Base-by-base conservation (phyloP, 2,888 invertebrate species). In the Philonicus albiceps region DNA sequence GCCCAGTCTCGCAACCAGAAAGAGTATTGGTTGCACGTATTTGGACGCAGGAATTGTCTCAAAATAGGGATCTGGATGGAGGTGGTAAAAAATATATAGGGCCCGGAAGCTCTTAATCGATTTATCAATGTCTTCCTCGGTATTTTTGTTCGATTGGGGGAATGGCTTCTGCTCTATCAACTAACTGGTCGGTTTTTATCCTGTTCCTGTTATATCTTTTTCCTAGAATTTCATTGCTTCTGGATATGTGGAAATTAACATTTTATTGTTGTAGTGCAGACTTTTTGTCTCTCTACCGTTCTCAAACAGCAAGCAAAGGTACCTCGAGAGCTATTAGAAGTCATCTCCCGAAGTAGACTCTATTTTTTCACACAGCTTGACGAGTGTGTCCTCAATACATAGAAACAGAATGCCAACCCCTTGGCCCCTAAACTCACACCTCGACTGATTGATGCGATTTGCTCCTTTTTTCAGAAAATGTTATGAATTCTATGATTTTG, bases 381-480 rank as follows among this genome's bases (percentile, higher is more conserved):
- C 84, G 84, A 73, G 84, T 73, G 84, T 84, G 84, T 73, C 84
- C n/a, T n/a, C 84, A 84, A 84, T 84, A 73, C 84, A 40, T 84
- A 73, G 73, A 49, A 72, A 84, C 73, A 72, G 55, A 40, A 73
- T 73, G 11, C 27, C 31, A 73, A 16, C 22, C 40, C 8, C 31
- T n/a, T n/a, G 43, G 84, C 37, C 84, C 16, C 40, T 13, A 16
- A 13, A 3, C 40, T 11, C 40, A 43, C 22, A 11, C 40, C 72
- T n/a, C 27, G n/a, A 13, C 27, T 72, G 43, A 73, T 72, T 72
- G 73, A 84, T 31, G 84, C 73, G 84, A 84, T 84, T 84, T 84
- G 40, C 27, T 84, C 73, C 73, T 84, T 73, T n/a, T 73, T 40
- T 43, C 37, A 40, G 37, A 7, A 31, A 73, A 73, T 84, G 73